A percentile compares a stretch with the other conserved stretches of the same genome.
phyloP scores from a whole-genome alignment of 2,888 invertebrate species.

The Tachina grossa region DNA sequence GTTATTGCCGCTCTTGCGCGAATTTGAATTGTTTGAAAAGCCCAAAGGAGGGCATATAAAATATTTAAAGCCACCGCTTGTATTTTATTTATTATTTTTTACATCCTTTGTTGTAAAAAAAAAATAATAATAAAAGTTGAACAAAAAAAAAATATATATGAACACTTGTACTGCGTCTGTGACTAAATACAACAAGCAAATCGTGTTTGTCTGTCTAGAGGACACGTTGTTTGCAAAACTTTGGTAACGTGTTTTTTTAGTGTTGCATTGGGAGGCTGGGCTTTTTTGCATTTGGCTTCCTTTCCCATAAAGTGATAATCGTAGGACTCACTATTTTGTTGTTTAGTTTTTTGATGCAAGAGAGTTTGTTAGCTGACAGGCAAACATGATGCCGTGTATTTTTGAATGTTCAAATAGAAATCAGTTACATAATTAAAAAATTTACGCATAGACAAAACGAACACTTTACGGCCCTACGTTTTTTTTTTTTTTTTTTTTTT shows the following conservation, averaged over 20 bases:
- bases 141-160: conserved; percentile 30
- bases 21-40: conserved; percentile 76
- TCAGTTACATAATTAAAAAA: conserved; percentile 46
- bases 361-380: conserved; percentile 38
- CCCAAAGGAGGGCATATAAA: conserved; percentile 81
- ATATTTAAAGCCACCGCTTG: conserved; percentile 79
- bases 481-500: not conserved
- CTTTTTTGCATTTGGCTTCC: conserved; percentile 60
- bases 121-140: conserved; percentile 19
- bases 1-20: conserved; percentile 60
- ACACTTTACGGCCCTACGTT: not conserved
- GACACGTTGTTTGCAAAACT: conserved; percentile 53
- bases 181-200: conserved; percentile 41
- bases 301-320: conserved; percentile 62
- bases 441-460: not conserved
- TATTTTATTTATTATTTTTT: conserved; percentile 69
- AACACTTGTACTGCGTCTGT: conserved; percentile 48
- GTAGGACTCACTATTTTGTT: conserved; percentile 35
- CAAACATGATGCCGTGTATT: conserved; percentile 24
- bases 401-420: not conserved
- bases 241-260: conserved; percentile 56
- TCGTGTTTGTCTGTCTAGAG: conserved; percentile 46
- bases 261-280: conserved; percentile 68
- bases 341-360: conserved; percentile 21
- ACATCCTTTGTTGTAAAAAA: conserved; percentile 45